Evolutionary conservation across 2,113 vertebrate species (phyloP).

Genomic region (Grammomys surdaster): DNA sequence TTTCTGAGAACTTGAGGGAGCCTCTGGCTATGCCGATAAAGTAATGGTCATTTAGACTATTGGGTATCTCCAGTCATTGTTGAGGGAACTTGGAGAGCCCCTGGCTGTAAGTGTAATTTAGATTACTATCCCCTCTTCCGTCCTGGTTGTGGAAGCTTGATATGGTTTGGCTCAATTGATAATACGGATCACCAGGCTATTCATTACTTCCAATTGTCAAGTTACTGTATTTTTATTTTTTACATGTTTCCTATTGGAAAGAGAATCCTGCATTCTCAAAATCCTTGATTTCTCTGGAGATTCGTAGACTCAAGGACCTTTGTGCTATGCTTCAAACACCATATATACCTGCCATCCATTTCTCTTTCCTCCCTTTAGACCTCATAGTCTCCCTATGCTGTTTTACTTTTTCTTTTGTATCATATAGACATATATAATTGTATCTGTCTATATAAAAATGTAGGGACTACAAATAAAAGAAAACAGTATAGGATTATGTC

Average conservation of each 20-base stretch:
- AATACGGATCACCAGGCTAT: neutral
- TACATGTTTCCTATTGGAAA: neutral
- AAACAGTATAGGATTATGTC: neutral
- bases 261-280: neutral
- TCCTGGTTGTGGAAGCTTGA: neutral
- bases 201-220: neutral
- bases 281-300: neutral
- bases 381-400: neutral
- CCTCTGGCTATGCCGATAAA: neutral
- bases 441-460: neutral
- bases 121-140: neutral
- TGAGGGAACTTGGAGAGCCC: neutral
- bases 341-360: too few relatives aligned
- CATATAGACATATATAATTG: neutral
- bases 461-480: neutral
- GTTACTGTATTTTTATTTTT: neutral
- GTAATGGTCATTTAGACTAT: neutral
- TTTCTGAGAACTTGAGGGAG: neutral
- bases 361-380: neutral
- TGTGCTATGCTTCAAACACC: neutral
- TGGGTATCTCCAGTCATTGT: too few relatives aligned
- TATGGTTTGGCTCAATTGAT: neutral
- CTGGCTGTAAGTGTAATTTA: neutral
- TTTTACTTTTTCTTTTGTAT: neutral
- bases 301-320: neutral